Conservation (phyloP, 2,888 invertebrate species). For the Elaeidobius kamerunicus region DNA sequence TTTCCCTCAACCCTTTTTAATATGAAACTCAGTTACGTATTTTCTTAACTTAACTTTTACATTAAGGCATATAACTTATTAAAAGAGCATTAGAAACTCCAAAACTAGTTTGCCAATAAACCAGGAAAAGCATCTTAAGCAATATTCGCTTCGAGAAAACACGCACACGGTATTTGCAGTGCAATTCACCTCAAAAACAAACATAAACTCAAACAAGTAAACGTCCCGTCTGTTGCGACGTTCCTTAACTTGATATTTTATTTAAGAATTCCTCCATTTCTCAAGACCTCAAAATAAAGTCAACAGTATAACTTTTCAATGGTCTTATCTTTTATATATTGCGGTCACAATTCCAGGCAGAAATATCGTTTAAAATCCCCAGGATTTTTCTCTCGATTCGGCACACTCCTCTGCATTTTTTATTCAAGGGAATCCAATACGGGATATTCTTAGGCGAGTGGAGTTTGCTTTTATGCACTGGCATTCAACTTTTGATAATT, state of each 20-base stretch:
- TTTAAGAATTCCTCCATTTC: constrained; percentile 9
- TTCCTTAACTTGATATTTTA: constrained; percentile 10
- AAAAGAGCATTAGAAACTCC: neutral
- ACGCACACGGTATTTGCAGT: neutral
- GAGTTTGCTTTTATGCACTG: neutral
- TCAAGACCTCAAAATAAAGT: constrained; percentile 20
- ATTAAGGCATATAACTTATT: neutral
- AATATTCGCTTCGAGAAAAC: neutral
- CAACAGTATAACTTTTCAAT: constrained; percentile 22
- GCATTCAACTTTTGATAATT: neutral
- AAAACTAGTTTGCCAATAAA: neutral
- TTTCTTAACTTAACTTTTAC: too few species aligned
- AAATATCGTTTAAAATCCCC: constrained; percentile 23
- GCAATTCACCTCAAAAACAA: constrained; percentile 1
- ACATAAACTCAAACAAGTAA: neutral
- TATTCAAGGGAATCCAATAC: constrained; percentile 7
- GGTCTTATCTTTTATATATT: constrained; percentile 25
- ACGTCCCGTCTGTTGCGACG: neutral
- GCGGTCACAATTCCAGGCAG: constrained; percentile 20
- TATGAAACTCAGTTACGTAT: too few species aligned
- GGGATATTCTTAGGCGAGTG: constrained; percentile 4
- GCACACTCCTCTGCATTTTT: constrained; percentile 17
- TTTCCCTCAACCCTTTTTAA: too few species aligned
- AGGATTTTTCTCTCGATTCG: constrained; percentile 20
- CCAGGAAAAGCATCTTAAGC: neutral